These are phyloP conservation scores for Morinoia aosen DNA, from an alignment of 2,888 invertebrate species.

Conservation along the genomic window DNA sequence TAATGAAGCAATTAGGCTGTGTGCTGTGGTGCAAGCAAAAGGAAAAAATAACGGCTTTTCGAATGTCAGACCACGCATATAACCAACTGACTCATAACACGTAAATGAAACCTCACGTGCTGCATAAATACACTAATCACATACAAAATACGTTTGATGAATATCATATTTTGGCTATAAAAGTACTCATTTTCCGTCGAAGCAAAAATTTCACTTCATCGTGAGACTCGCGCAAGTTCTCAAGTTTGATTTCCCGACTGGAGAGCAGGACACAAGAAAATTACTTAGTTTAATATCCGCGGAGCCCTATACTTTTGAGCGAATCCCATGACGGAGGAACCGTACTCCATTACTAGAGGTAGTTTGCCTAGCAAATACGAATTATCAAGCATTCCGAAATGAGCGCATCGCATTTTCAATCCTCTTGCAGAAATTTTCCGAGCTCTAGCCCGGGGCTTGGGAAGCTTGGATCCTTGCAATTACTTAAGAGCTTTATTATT, in stretches of 20 bases:
- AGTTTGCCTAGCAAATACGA: slow-evolving; percentile 15
- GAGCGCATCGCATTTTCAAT: background rate
- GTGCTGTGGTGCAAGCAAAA: background rate
- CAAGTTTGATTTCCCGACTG: background rate
- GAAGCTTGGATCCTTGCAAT: slow-evolving; percentile 8
- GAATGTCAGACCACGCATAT: background rate
- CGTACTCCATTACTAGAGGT: background rate
- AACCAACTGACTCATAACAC: background rate
- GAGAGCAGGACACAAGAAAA: background rate
- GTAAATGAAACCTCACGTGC: background rate
- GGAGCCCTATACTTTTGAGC: background rate
- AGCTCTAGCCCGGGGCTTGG: background rate
- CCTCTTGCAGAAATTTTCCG: background rate
- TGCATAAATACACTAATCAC: background rate
- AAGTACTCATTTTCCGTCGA: background rate
- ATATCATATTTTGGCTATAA: background rate
- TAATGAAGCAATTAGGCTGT: too few relatives aligned
- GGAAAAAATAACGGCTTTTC: background rate
- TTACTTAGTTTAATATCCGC: background rate
- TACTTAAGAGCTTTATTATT: slow-evolving; percentile 51
- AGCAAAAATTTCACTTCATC: too few relatives aligned
- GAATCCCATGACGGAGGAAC: background rate
- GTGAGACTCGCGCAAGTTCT: background rate
- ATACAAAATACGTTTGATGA: background rate
- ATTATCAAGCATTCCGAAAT: background rate